These are phyloP conservation scores for Yponomeuta evonymella DNA, from an alignment of 2,888 invertebrate genomes.

Conservation along the genomic window DNA sequence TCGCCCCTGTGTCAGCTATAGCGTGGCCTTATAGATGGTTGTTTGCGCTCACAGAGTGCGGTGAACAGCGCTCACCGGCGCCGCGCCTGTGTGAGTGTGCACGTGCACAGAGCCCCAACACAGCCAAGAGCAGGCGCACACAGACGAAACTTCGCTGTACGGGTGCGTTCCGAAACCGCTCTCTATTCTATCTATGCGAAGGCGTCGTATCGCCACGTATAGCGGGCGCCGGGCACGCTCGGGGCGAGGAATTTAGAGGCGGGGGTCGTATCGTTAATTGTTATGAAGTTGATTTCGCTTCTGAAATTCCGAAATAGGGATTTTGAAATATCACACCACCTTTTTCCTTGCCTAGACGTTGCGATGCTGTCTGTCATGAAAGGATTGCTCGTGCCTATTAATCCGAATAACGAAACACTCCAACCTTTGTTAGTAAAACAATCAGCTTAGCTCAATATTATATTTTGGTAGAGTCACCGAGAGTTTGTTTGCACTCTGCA, in stretches of 20 bases:
- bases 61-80: conserved; percentile 76
- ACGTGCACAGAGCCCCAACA: conserved; percentile 30
- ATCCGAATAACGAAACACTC: neutral
- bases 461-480: neutral
- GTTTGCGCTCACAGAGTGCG: conserved; percentile 78
- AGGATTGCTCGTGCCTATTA: neutral
- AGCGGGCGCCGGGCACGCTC: conserved; percentile 73
- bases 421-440: neutral
- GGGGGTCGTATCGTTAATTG: conserved; percentile 77
- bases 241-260: conserved; percentile 76
- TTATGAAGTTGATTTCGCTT: conserved; percentile 76
- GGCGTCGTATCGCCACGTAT: conserved; percentile 68
- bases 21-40: conserved; percentile 78
- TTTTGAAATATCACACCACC: conserved; percentile 72
- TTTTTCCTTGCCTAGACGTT: conserved; percentile 42
- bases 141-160: conserved; percentile 43
- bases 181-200: conserved; percentile 77
- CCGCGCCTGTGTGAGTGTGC: conserved; percentile 56
- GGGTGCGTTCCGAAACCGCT: conserved; percentile 76
- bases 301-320: conserved; percentile 75
- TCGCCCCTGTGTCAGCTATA: conserved; percentile 72
- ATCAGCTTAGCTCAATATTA: neutral
- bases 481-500: neutral
- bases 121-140: conserved; percentile 43
- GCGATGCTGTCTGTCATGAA: conserved; percentile 30